phyloP scores from a whole-genome alignment of 2,888 invertebrate genomes.

The Aromia moschata region DNA sequence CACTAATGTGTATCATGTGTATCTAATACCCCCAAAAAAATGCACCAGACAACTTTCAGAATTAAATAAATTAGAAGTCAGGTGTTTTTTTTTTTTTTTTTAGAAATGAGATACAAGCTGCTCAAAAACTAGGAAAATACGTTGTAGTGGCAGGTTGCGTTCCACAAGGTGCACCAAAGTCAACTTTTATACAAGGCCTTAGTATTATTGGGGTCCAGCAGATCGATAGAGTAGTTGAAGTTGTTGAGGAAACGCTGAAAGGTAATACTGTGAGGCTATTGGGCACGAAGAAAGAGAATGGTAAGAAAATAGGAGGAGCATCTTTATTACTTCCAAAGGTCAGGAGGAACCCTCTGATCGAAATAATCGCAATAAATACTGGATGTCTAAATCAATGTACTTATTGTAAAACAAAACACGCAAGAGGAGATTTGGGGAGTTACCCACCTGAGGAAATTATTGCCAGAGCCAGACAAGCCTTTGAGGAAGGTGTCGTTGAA shows the following conservation, averaged over 20 bases:
- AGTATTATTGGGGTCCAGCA: slow-evolving; percentile 99
- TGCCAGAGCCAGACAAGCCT: slow-evolving; percentile 85
- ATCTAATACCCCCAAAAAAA: too few species aligned
- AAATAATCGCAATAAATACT: slow-evolving; percentile 96
- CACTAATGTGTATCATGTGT: too few species aligned
- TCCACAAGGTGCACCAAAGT: slow-evolving; percentile 89
- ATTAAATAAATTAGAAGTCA: too few species aligned
- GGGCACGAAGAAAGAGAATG: slow-evolving; percentile 80
- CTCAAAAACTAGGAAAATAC: slow-evolving; percentile 77
- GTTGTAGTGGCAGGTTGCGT: slow-evolving; percentile 98
- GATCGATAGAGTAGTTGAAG: slow-evolving; percentile 96
- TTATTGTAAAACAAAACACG: slow-evolving; percentile 98
- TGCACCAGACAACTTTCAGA: too few species aligned
- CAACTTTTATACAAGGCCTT: slow-evolving; percentile 75
- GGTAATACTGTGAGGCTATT: slow-evolving; percentile 64
- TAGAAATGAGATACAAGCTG: slow-evolving; percentile 86
- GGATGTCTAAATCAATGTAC: slow-evolving; percentile 98
- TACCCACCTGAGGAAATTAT: slow-evolving; percentile 92
- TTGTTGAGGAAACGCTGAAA: slow-evolving; percentile 97
- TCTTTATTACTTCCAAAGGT: slow-evolving; percentile 91
- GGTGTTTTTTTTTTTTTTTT: slow-evolving; percentile 47
- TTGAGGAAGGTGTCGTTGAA: slow-evolving; percentile 92
- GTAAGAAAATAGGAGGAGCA: slow-evolving; percentile 86
- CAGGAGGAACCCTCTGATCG: slow-evolving; percentile 93
- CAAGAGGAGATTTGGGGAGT: slow-evolving; percentile 95